Evolutionary conservation across 2,888 invertebrate species (phyloP).

Genomic region (Drosophila fungiperda): DNA sequence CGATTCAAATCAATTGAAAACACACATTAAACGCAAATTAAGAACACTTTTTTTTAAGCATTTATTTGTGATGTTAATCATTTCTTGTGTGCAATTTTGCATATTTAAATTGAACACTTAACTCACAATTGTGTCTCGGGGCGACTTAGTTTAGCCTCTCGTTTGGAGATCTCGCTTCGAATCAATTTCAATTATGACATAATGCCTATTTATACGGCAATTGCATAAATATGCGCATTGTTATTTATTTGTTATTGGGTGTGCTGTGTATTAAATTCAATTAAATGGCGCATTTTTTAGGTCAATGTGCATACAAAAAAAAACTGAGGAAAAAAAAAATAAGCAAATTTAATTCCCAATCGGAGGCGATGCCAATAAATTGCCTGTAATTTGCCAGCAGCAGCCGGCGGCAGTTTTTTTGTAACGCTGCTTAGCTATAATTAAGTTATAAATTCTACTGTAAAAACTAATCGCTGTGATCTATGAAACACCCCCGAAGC

Average conservation of each 20-base stretch:
- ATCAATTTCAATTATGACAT: slow-evolving; percentile 64
- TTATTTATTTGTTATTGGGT: slow-evolving; percentile 25
- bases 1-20: not conserved
- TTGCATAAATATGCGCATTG: slow-evolving; percentile 39
- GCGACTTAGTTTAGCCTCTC: slow-evolving; percentile 20
- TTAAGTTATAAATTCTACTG: slow-evolving; percentile 76
- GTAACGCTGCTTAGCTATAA: slow-evolving; percentile 70
- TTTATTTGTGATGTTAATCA: slow-evolving; percentile 2
- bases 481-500: slow-evolving; percentile 62
- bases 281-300: slow-evolving; percentile 62
- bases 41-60: slow-evolving; percentile 12
- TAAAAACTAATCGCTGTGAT: slow-evolving; percentile 62
- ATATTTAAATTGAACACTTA: slow-evolving; percentile 32
- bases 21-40: slow-evolving; percentile 8
- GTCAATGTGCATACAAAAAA: slow-evolving; percentile 58
- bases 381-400: slow-evolving; percentile 62
- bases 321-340: not conserved
- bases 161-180: slow-evolving; percentile 23
- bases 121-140: slow-evolving; percentile 10
- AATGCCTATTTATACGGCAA: slow-evolving; percentile 59
- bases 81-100: slow-evolving; percentile 27
- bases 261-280: slow-evolving; percentile 48
- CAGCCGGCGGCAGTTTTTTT: slow-evolving; percentile 47
- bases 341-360: slow-evolving; percentile 37
- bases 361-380: slow-evolving; percentile 54